phyloP scores from a whole-genome alignment of 2,888 invertebrate genomes.

The Tridacna gigas region DNA sequence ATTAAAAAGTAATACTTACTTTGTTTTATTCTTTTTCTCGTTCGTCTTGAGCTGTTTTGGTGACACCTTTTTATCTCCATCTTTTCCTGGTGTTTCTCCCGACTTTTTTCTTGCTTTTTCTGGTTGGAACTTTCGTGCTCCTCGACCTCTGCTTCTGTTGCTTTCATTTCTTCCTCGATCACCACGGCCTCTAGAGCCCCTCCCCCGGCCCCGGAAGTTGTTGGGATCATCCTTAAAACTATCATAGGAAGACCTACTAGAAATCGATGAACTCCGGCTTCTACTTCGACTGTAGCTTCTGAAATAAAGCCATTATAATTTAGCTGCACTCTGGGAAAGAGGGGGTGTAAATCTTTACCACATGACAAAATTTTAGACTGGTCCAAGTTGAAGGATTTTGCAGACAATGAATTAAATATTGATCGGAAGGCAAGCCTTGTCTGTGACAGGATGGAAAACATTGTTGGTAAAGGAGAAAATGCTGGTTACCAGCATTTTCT shows the following conservation, averaged over 20 bases:
- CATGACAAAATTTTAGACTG: too few relatives aligned
- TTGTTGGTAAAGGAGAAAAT: background rate
- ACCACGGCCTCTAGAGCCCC: slow-evolving; percentile 56
- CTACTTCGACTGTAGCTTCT: slow-evolving; percentile 53
- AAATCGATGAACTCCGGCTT: slow-evolving; percentile 54
- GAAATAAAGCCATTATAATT: background rate
- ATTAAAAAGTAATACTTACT: background rate
- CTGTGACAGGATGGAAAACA: background rate
- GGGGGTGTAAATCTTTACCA: too few relatives aligned
- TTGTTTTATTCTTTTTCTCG: slow-evolving; percentile 9
- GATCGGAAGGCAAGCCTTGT: background rate
- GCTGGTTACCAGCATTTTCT: background rate
- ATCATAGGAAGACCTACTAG: slow-evolving; percentile 32
- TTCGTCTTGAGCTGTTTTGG: slow-evolving; percentile 14
- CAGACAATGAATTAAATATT: background rate
- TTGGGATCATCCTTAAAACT: slow-evolving; percentile 20
- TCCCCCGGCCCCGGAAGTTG: slow-evolving; percentile 50
- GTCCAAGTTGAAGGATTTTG: too few relatives aligned
- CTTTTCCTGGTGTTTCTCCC: slow-evolving; percentile 3
- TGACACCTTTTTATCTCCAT: background rate
- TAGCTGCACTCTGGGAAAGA: too few relatives aligned
- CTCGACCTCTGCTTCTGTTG: slow-evolving; percentile 13
- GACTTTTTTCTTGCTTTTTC: slow-evolving; percentile 15
- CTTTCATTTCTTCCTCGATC: slow-evolving; percentile 31
- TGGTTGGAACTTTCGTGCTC: slow-evolving; percentile 10